Base-by-base conservation (phyloP, 2,797 vertebrate species). In the Phrynocephalus forsythii region DNA sequence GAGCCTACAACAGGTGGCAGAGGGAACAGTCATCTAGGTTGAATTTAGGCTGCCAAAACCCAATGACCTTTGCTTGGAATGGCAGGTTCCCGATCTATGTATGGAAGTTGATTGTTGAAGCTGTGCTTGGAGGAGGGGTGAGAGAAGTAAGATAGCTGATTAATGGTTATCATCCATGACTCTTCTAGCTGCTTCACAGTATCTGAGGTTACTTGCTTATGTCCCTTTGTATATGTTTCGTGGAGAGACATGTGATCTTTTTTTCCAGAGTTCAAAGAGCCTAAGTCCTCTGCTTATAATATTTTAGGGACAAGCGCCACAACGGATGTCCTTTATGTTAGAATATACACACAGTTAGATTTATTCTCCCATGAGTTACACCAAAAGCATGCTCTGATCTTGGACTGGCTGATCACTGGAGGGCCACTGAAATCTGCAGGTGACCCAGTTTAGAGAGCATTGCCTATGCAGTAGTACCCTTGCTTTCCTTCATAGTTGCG, bases 1-100 rank as follows among this genome's bases (percentile, higher is more conserved):
- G 68, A 83, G 66, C 79, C 78, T 56, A 38, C 1, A 33, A 87
- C 90, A 92, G 90, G 87, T 85, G 91, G 33, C 50, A 73, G 56
- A 2, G 22, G 44, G 52, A 81, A 48, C 79, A 68, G 72, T n/a
- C 79, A 84, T 79, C 60, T 56, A 69, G 72, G 78, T 80, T 44
- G 75, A 33, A 11, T 24, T 48, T 69, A 48, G 78, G 69, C 24
- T 2, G 16, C 48, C 75, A 44, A 84, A 5, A 10, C 8, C 38
- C 50, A 33, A 13, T 10, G 71, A 77, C 73, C 80, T 92, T 84
- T 50, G 48, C 76, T 44, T 78, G 73, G 63, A 93, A 48, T n/a
- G 44, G 48, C 77, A 6, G 67, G n/a, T 80, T 76, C 73, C n/a
- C 30, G 56, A 44, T 28, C 68, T 82, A 82, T 52, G 71, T 78